Conservation (phyloP, 2,888 invertebrate species). For the Anticlea derivata region DNA sequence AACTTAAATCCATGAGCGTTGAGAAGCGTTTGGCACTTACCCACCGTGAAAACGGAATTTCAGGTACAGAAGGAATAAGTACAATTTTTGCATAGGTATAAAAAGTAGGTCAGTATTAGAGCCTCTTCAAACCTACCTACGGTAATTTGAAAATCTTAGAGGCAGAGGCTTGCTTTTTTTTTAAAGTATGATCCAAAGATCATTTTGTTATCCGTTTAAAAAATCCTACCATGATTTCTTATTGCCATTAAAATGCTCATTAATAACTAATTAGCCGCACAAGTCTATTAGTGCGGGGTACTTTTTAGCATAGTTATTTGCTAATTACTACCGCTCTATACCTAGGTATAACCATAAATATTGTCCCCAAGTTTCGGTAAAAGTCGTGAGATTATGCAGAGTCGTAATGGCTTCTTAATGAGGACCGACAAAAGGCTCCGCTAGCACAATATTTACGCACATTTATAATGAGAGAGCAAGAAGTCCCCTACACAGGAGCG, state of each 20-base stretch:
- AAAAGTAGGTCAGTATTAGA: no score
- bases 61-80: not conserved
- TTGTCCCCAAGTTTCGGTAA: conserved; percentile 10
- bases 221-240: no score
- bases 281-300: conserved; percentile 1
- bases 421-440: conserved; percentile 54
- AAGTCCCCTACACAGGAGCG: conserved; percentile 23
- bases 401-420: conserved; percentile 70
- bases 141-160: no score
- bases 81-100: no score
- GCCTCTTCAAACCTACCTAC: no score
- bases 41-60: conserved; percentile 36
- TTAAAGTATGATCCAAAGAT: no score
- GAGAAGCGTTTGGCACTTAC: conserved; percentile 42
- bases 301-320: conserved; percentile 16
- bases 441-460: conserved; percentile 65
- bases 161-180: no score
- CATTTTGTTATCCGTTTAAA: no score
- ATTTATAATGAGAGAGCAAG: conserved; percentile 63
- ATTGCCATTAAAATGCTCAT: no score
- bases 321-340: conserved; percentile 16
- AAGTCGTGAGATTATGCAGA: conserved; percentile 31
- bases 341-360: conserved; percentile 22
- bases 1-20: conserved; percentile 28
- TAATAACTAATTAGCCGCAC: no score